Percentiles rank a stretch among this genome's conserved stretches.
phyloP scores from a whole-genome alignment of 2,888 invertebrate species.

The Notodonta ziczac region DNA sequence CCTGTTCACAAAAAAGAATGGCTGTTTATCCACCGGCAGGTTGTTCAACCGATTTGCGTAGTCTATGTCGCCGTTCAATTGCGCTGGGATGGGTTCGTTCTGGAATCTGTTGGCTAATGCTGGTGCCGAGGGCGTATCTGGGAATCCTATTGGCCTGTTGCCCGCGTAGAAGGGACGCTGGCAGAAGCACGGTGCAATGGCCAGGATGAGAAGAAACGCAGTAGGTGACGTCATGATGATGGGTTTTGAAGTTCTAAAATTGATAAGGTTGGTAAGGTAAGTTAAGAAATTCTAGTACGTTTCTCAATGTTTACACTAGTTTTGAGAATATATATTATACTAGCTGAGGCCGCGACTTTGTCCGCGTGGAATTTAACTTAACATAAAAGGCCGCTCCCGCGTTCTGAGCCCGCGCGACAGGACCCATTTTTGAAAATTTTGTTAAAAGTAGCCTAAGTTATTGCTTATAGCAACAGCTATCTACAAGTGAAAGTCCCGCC shows the following conservation, averaged over 20 bases:
- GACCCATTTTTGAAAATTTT: too few relatives aligned
- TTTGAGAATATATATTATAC: too few relatives aligned
- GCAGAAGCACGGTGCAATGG: slow-evolving; percentile 22
- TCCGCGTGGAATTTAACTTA: too few relatives aligned
- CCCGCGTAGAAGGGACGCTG: slow-evolving; percentile 47
- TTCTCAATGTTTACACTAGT: too few relatives aligned
- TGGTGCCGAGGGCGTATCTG: slow-evolving; percentile 6
- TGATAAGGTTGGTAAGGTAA: slow-evolving; percentile 7
- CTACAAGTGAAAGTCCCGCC: too few relatives aligned
- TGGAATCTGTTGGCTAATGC: slow-evolving; percentile 17
- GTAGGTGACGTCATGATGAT: slow-evolving; percentile 20
- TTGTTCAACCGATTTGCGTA: slow-evolving; percentile 29
- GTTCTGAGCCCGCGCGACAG: too few relatives aligned
- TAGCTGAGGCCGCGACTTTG: too few relatives aligned
- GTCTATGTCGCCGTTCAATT: slow-evolving; percentile 47
- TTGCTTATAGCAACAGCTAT: too few relatives aligned
- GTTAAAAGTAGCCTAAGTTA: too few relatives aligned
- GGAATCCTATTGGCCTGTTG: slow-evolving; percentile 35
- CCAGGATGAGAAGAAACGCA: slow-evolving; percentile 24
- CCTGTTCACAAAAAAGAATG: slow-evolving; percentile 32
- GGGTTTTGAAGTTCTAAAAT: slow-evolving; percentile 22
- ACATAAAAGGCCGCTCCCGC: too few relatives aligned
- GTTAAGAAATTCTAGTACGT: too few relatives aligned
- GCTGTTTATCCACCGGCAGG: slow-evolving; percentile 38
- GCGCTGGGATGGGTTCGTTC: slow-evolving; percentile 24